Conservation (phyloP, 2,797 vertebrate genomes). For the Chaetophractus vellerosus region DNA sequence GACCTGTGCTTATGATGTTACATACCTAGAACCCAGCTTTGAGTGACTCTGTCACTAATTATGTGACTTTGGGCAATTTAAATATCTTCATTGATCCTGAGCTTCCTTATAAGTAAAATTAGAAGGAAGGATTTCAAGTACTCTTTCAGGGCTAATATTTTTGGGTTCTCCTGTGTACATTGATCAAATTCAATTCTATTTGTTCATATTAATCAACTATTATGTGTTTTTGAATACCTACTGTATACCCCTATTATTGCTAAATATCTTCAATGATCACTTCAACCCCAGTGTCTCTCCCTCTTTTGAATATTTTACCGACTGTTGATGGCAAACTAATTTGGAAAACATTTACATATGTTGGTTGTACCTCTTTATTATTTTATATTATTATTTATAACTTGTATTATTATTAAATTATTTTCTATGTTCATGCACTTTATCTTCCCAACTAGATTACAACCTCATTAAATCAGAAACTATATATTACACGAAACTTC, state of each 20-base stretch:
- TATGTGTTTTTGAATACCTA: neutral
- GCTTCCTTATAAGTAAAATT: neutral
- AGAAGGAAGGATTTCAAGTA: neutral
- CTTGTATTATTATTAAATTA: constrained; percentile 15
- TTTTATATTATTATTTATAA: neutral
- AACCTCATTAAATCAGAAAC: neutral
- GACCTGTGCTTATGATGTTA: neutral
- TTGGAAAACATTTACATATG: neutral
- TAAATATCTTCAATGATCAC: neutral
- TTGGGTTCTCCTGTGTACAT: neutral
- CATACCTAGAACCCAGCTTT: no score
- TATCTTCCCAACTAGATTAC: neutral
- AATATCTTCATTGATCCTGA: neutral
- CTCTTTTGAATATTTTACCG: neutral
- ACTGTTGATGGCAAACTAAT: neutral
- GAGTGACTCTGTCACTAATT: neutral
- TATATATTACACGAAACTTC: neutral
- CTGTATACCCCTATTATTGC: neutral
- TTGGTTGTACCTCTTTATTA: neutral
- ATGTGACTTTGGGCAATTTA: neutral
- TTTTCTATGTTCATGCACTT: neutral
- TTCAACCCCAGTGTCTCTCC: neutral
- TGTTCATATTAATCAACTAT: neutral
- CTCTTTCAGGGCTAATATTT: neutral
- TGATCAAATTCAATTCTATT: neutral